Conservation (phyloP, 2,113 vertebrate species). For the Mustela nigripes region DNA sequence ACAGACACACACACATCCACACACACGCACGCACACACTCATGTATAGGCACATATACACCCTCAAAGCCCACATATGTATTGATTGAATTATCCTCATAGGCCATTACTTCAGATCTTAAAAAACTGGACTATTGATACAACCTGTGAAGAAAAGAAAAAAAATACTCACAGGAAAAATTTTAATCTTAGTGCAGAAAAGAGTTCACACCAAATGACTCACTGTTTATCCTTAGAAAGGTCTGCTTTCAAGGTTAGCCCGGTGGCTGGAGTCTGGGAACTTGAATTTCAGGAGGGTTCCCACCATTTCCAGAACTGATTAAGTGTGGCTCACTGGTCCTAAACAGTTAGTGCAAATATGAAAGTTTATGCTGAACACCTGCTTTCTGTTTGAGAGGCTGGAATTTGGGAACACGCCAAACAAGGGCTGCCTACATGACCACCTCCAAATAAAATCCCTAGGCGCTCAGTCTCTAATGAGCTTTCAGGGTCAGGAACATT, state of each 20-base stretch:
- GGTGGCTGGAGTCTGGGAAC: neutral
- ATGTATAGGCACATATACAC: neutral
- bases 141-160: neutral
- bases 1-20: neutral
- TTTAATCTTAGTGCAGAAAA: neutral
- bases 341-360: neutral
- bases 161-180: neutral
- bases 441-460: neutral
- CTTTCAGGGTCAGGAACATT: neutral
- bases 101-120: neutral
- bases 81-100: slow-evolving; percentile 27
- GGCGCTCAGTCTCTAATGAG: neutral
- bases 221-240: neutral
- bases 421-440: neutral
- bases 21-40: too few species aligned
- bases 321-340: neutral
- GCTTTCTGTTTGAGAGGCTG: neutral
- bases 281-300: neutral
- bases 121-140: neutral
- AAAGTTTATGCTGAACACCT: neutral
- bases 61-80: neutral
- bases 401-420: neutral
- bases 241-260: neutral
- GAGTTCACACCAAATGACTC: neutral
- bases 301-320: slow-evolving; percentile 1